Evolutionary conservation across 2,888 invertebrate species (phyloP), one percentile per base, ranked within the genome.

Genomic region (Coenonympha glycerion): DNA sequence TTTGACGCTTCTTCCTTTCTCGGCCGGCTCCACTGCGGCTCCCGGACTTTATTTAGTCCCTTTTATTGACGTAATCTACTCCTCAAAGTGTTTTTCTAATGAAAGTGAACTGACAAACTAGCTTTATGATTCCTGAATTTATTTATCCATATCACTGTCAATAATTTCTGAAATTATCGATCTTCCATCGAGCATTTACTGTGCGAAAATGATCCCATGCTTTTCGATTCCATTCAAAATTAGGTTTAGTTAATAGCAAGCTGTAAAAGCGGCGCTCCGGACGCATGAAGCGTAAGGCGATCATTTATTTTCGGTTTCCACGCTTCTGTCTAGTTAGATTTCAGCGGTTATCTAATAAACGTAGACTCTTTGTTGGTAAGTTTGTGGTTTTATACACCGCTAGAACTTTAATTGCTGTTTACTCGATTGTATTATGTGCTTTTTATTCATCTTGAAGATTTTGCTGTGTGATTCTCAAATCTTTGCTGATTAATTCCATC

Each of bases 201-300:
- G n/a, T n/a, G n/a, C n/a, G n/a, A n/a, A n/a, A n/a, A n/a, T n/a
- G n/a, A n/a, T n/a, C n/a, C n/a, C n/a, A n/a, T n/a, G 52, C 44
- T 55, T 56, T 61, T 58, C 55, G 61, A 58, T 62, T 65, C 58
- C 60, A 61, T 59, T 64, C 55, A 61, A 60, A 56, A 56, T 61
- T 62, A 56, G 58, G 57, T 59, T 63, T 59, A 61, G 63, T 61
- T 61, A 60, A 58, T 41, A 56, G 54, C 55, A 58, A 57, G 62
- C 61, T 59, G 61, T 55, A 56, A 51, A 59, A 49, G 52, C 53
- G 52, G 39, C 57, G 56, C 53, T 52, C 41, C 46, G 51, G 53
- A 45, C 56, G 53, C 52, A 49, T 47, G 55, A 49, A 50, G 47
- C 47, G 51, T 47, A 49, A 49, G 50, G 49, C 47, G 51, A 45